A percentile compares a stretch with the other conserved stretches of the same genome.
These are phyloP conservation scores for Pyralis farinalis DNA, from an alignment of 2,888 invertebrate genomes.

Conservation along the genomic window DNA sequence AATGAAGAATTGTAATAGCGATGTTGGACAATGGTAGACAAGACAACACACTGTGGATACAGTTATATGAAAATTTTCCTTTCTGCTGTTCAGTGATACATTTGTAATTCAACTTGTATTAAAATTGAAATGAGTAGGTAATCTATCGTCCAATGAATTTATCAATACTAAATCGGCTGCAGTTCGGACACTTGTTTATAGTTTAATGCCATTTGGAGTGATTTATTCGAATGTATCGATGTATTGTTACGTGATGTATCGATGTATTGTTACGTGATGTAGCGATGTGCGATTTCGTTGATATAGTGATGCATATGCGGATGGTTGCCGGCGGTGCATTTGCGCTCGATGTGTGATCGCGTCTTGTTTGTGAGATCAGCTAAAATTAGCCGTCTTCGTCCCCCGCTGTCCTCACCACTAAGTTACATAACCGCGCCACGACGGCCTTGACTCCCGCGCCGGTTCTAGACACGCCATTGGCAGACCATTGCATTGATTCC, in stretches of 20 bases:
- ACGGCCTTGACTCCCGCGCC: slow-evolving; percentile 80
- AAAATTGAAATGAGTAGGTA: slow-evolving; percentile 12
- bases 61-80: too few species aligned
- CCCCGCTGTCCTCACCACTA: slow-evolving; percentile 45
- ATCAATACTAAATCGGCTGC: slow-evolving; percentile 8
- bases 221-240: slow-evolving; percentile 8
- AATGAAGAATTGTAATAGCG: background rate
- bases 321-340: slow-evolving; percentile 31
- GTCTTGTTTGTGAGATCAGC: slow-evolving; percentile 64
- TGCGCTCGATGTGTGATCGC: slow-evolving; percentile 40
- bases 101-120: slow-evolving; percentile 17
- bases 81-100: background rate
- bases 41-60: too few species aligned
- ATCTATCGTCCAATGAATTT: slow-evolving; percentile 16
- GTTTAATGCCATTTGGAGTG: slow-evolving; percentile 9
- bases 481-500: slow-evolving; percentile 37
- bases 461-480: slow-evolving; percentile 44
- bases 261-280: slow-evolving; percentile 1
- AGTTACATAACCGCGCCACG: slow-evolving; percentile 69
- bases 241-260: slow-evolving; percentile 1
- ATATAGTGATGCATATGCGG: slow-evolving; percentile 18
- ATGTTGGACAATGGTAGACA: background rate
- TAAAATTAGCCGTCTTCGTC: slow-evolving; percentile 69
- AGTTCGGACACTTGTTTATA: slow-evolving; percentile 4
- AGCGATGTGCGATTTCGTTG: background rate